Evolutionary conservation across 37 sponge, comb jelly and placozoan species (phyloP), one percentile per base, ranked within the genome.

Genomic region (Haliclona indistincta): DNA sequence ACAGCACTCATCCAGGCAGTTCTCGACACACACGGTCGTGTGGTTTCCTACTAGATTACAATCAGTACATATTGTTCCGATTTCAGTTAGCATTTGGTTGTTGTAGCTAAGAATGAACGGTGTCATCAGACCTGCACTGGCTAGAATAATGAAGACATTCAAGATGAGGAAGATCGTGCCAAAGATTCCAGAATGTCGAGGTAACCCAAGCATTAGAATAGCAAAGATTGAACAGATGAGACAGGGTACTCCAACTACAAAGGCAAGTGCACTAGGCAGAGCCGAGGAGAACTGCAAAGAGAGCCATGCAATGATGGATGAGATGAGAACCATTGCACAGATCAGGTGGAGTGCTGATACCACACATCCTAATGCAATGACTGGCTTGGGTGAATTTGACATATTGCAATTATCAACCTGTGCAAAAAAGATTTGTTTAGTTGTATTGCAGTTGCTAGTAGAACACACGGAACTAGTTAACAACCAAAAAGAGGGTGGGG

Each of bases 1-100:
- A 34, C 85, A 84, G 66, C 85, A 84, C 64, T 84, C 85, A 43
- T 84, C 85, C 4, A 63, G 37, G 56, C 85, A 84, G 13, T 23
- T 19, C 0, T 69, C 54, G 11, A 84, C 77, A 70, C 85, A 84
- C 28, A 2, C n/a, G 29, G 37, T 4, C 29, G 85, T 76, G 4
- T 26, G 52, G 6, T 76, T 66, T 1, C 67, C 66, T 13, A 77
- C 15, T 38, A 61, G 41, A 8, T 35, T 52, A 41, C 85, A 84
- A 4, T 84, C 78, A 22, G 33, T 19, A 44, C 85, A 84, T 20
- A 70, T 34, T 11, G 56, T 63, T 37, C 75, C 75, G 4, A 75
- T 41, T 63, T 38, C 25, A 56, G 29, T 32, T 33, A 20, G n/a
- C 13, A 1, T n/a, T 20, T 58, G 26, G 28, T 58, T 20, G 6